A percentile compares a stretch with the other conserved stretches of the same genome.
These are phyloP conservation scores for Halictus quadricinctus DNA, from an alignment of 2,888 invertebrate species.

Conservation along the genomic window DNA sequence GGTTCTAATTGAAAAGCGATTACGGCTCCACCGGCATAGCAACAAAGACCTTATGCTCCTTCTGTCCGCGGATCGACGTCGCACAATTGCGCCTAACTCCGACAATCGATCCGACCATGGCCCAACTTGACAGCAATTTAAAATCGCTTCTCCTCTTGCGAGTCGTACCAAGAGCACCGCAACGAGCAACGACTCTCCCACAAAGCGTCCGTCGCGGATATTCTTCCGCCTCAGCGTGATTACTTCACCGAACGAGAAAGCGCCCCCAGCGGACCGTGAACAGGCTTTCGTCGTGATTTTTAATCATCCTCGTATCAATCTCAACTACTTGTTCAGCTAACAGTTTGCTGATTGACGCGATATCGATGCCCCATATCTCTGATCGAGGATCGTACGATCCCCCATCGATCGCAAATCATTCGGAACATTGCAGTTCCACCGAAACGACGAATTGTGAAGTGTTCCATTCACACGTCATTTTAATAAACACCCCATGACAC, in stretches of 20 bases:
- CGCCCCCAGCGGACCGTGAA: not conserved
- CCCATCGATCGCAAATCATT: not conserved
- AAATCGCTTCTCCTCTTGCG: constrained; percentile 68
- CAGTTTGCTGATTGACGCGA: not conserved
- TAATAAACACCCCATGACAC: not conserved
- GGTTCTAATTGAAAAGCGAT: constrained; percentile 46
- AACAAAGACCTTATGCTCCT: constrained; percentile 48
- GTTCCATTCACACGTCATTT: not conserved
- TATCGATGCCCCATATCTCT: not conserved
- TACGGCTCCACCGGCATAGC: constrained; percentile 11
- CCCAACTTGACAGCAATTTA: constrained; percentile 82
- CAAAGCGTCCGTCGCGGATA: constrained; percentile 24
- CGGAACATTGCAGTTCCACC: not conserved
- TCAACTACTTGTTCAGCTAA: not conserved
- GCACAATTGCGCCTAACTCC: constrained; percentile 76
- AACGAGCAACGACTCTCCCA: constrained; percentile 45
- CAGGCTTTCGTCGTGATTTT: constrained; percentile 7
- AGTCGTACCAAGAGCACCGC: constrained; percentile 48
- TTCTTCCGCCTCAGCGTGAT: constrained; percentile 35
- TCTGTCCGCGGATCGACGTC: constrained; percentile 42
- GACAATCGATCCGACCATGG: constrained; percentile 81
- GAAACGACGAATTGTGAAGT: not conserved
- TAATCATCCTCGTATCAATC: not conserved
- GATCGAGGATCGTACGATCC: not conserved
- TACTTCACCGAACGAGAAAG: constrained; percentile 1